A percentile compares a stretch with the other conserved stretches of the same genome.
Conservation (phyloP, 2,113 vertebrate species). For the Formicarius rufipectus region DNA sequence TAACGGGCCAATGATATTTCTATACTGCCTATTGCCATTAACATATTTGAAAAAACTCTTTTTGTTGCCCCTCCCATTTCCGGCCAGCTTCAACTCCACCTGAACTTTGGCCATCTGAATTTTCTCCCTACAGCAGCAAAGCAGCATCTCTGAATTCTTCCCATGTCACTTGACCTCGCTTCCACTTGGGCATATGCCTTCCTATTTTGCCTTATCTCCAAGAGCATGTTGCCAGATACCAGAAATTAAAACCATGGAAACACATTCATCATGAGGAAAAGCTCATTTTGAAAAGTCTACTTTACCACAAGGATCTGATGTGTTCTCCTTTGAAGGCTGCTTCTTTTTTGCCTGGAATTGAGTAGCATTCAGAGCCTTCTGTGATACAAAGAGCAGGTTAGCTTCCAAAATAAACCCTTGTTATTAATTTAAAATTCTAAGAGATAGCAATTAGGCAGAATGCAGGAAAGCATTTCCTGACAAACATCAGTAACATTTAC, state of each 20-base stretch:
- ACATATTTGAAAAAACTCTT: neutral
- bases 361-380: neutral
- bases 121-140: neutral
- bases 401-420: neutral
- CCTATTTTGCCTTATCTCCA: neutral
- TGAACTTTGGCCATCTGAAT: neutral
- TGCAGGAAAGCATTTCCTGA: neutral
- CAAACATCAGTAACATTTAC: neutral
- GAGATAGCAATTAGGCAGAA: neutral
- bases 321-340: neutral
- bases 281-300: neutral
- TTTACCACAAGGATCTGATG: slow-evolving; percentile 27
- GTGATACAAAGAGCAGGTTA: neutral
- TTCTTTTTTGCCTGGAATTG: neutral
- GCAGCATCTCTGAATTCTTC: neutral
- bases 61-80: neutral
- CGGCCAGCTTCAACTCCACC: neutral
- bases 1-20: neutral
- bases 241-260: neutral
- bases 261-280: neutral
- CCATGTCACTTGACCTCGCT: neutral
- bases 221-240: neutral
- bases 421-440: neutral
- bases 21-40: neutral
- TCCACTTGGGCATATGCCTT: neutral